Conservation (phyloP, 2,113 vertebrate genomes). For the Phalacrocorax brasilianus region DNA sequence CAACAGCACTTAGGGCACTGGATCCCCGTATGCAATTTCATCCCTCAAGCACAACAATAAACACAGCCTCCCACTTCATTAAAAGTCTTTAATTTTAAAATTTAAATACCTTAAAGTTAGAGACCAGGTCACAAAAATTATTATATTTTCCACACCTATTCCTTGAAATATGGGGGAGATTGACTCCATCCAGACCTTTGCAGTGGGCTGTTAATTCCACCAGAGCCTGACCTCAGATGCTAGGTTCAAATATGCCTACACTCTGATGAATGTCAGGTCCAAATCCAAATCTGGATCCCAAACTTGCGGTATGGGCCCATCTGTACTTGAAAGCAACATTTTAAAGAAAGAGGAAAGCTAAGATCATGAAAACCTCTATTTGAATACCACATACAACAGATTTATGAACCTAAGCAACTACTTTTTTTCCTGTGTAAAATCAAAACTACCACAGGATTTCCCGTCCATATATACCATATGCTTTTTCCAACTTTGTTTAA, state of each 20-base stretch:
- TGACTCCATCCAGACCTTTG: background rate
- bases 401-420: constrained; percentile 34
- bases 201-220: background rate
- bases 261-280: background rate
- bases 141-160: background rate
- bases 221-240: background rate
- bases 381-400: constrained; percentile 20
- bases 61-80: background rate
- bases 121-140: background rate
- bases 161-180: background rate
- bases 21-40: background rate
- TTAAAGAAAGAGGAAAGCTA: background rate
- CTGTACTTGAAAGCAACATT: constrained; percentile 8
- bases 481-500: constrained; percentile 1
- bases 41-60: background rate
- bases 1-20: background rate
- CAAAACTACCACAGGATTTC: constrained; percentile 54
- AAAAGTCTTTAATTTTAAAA: background rate
- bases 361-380: constrained; percentile 27
- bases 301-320: constrained; percentile 2
- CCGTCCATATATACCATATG: constrained; percentile 32
- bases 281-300: constrained; percentile 44
- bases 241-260: background rate
- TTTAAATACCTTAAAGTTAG: background rate
- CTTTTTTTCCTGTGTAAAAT: constrained; percentile 14